A percentile compares a stretch with the other conserved stretches of the same genome.
These are phyloP conservation scores for Homarus gammarus DNA, from an alignment of 2,888 invertebrate genomes.

Conservation along the genomic window DNA sequence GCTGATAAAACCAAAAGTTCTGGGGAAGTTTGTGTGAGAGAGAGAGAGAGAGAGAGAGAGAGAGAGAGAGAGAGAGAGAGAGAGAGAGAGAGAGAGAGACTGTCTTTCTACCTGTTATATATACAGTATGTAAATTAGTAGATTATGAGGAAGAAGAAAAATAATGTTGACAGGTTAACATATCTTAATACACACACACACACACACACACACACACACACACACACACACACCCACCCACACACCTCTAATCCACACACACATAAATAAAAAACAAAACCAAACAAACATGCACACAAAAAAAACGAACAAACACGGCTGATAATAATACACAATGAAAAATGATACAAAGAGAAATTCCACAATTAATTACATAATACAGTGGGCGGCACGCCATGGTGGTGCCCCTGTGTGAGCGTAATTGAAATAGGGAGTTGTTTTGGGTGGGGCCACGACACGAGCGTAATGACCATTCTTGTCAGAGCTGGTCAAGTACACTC, in stretches of 20 bases:
- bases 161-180: neutral
- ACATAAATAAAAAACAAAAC: neutral
- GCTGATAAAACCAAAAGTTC: too few relatives aligned
- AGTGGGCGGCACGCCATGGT: neutral
- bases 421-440: conserved; percentile 12
- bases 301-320: neutral
- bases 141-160: too few relatives aligned
- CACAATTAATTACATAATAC: conserved; percentile 62
- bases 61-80: neutral
- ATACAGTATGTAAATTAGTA: neutral
- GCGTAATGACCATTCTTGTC: conserved; percentile 28
- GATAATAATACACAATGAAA: conserved; percentile 31
- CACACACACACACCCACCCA: too few relatives aligned
- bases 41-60: neutral
- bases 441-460: conserved; percentile 22
- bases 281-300: neutral
- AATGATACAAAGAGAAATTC: conserved; percentile 57
- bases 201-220: too few relatives aligned
- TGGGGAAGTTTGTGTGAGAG: neutral
- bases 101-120: neutral
- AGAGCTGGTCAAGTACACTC: too few relatives aligned
- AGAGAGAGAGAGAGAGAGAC: conserved; percentile 3
- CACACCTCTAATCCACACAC: too few relatives aligned
- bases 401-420: conserved; percentile 13
- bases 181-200: too few relatives aligned